Evolutionary conservation across 2,113 vertebrate genomes (phyloP).

Genomic region (Rutilus rutilus): DNA sequence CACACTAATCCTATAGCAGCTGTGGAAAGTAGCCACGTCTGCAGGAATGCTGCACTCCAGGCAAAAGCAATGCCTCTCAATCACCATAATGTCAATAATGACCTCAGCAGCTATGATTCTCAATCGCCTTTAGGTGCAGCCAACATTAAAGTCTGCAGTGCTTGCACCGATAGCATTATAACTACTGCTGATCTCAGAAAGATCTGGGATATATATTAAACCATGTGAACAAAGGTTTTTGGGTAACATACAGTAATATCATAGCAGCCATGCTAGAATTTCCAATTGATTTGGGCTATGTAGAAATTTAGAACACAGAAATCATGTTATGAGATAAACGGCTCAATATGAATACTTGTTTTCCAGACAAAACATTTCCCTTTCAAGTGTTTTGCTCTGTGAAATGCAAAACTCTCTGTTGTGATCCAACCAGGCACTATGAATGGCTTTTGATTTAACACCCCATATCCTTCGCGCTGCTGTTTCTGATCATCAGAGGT

Average conservation of each 20-base stretch:
- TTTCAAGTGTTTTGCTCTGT: neutral
- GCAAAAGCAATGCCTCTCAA: conserved; percentile 3
- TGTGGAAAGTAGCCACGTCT: neutral
- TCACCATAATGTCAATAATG: conserved; percentile 38
- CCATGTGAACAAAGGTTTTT: neutral
- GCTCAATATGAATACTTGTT: neutral
- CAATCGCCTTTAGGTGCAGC: neutral
- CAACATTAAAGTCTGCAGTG: conserved; percentile 11
- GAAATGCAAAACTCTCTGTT: neutral
- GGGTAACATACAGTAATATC: neutral
- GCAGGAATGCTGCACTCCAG: conserved; percentile 7
- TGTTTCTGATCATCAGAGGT: neutral
- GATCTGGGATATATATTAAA: neutral
- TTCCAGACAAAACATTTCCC: conserved; percentile 1
- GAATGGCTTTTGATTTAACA: neutral
- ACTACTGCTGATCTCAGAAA: neutral
- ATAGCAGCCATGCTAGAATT: neutral
- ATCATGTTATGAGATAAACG: neutral
- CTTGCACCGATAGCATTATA: neutral
- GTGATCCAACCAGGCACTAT: neutral
- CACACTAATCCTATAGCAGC: neutral
- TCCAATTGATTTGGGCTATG: neutral
- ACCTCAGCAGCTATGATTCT: neutral
- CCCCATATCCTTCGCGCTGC: neutral
- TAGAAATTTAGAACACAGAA: neutral